phyloP scores from a whole-genome alignment of 2,888 invertebrate species.

The Pasiphila rectangulata region DNA sequence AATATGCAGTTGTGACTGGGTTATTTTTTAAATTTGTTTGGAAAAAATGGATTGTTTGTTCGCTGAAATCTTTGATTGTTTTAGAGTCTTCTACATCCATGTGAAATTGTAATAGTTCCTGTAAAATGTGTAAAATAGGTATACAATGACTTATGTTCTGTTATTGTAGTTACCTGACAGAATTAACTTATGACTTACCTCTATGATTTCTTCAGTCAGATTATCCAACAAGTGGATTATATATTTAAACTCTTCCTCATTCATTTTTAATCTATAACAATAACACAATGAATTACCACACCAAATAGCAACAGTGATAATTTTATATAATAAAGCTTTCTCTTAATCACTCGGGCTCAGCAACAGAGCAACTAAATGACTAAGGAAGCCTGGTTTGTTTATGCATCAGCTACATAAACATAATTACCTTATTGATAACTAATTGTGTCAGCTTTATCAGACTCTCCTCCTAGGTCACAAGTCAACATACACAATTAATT shows the following conservation, averaged over 20 bases:
- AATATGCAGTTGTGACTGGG: conserved; percentile 63
- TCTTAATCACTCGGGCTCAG: too few species aligned
- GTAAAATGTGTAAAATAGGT: conserved; percentile 31
- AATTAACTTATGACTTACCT: conserved; percentile 47
- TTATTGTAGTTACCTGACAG: too few species aligned
- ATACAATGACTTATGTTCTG: neutral
- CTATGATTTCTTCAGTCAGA: conserved; percentile 56
- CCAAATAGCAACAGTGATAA: too few species aligned
- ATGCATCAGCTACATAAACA: conserved; percentile 11
- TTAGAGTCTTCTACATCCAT: conserved; percentile 57
- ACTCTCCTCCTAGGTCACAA: conserved; percentile 42
- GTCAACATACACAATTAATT: conserved; percentile 33
- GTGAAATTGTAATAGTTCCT: conserved; percentile 65
- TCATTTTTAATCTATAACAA: conserved; percentile 45
- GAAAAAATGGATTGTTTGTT: conserved; percentile 60
- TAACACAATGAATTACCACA: conserved; percentile 23
- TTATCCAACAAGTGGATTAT: conserved; percentile 63
- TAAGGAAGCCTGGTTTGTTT: conserved; percentile 3
- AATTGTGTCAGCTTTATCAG: conserved; percentile 52
- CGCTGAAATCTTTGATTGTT: conserved; percentile 50
- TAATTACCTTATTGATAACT: conserved; percentile 40
- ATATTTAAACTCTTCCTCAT: conserved; percentile 71
- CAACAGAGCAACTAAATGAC: neutral
- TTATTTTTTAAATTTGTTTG: conserved; percentile 65
- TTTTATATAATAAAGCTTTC: too few species aligned